Evolutionary conservation across 1,140 invertebrate genomes (phyloP).

Genomic region (Zophobas morio): DNA sequence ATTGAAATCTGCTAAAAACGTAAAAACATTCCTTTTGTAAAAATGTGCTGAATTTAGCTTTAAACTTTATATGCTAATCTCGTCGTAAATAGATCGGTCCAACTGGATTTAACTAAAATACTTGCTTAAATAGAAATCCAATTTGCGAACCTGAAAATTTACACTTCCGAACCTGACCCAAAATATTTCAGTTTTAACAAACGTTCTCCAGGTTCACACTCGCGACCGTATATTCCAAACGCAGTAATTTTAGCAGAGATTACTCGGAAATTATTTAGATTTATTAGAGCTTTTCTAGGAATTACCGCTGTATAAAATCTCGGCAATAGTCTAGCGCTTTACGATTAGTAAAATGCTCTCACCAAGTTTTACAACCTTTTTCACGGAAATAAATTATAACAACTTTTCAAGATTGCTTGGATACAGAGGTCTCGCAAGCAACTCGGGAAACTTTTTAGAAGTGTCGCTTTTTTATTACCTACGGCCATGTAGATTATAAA

Average conservation of each 20-base stretch:
- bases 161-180: too few species aligned
- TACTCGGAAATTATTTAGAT: slow-evolving; percentile 27
- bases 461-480: slow-evolving; percentile 8
- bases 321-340: slow-evolving; percentile 9
- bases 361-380: slow-evolving; percentile 33
- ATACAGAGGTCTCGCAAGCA: slow-evolving; percentile 8
- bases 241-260: slow-evolving; percentile 24
- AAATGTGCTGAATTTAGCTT: too few species aligned
- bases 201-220: neutral
- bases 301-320: slow-evolving; percentile 31
- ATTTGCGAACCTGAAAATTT: too few species aligned
- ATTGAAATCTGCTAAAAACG: too few species aligned
- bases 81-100: too few species aligned
- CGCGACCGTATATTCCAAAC: neutral
- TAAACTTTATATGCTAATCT: too few species aligned
- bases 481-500: neutral
- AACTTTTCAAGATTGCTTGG: slow-evolving; percentile 26
- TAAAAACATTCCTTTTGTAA: too few species aligned
- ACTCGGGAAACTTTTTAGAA: slow-evolving; percentile 8
- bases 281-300: slow-evolving; percentile 26
- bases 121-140: too few species aligned
- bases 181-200: neutral
- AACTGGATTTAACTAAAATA: too few species aligned
- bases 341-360: slow-evolving; percentile 33
- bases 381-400: slow-evolving; percentile 29